Conservation (phyloP, 2,797 vertebrate species). For the Helarctos malayanus region DNA sequence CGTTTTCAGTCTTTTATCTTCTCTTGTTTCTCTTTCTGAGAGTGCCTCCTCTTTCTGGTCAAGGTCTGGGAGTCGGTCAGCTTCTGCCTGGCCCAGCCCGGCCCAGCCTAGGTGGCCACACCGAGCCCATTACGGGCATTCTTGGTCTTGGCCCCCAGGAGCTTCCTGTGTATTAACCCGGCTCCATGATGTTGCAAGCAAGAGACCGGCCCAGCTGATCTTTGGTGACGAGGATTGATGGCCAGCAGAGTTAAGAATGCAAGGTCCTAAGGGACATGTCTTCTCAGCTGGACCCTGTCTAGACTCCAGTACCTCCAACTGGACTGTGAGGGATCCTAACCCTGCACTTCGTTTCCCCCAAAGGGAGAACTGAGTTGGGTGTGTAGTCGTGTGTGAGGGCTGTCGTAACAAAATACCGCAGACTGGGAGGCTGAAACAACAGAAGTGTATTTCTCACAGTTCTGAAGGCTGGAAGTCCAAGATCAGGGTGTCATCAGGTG, state of each 20-base stretch:
- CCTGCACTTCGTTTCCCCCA: background rate
- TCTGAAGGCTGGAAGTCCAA: background rate
- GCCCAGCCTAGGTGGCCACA: background rate
- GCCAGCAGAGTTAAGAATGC: background rate
- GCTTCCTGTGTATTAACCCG: background rate
- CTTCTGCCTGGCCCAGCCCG: background rate
- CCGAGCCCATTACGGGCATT: background rate
- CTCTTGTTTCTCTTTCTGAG: slow-evolving; percentile 29
- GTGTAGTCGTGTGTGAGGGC: background rate
- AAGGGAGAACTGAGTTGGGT: background rate
- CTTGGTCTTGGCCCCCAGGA: background rate
- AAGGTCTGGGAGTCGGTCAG: slow-evolving; percentile 3
- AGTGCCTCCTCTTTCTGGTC: background rate
- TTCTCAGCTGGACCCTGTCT: background rate
- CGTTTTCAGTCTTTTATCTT: slow-evolving; percentile 39
- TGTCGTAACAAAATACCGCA: background rate
- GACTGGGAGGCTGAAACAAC: background rate
- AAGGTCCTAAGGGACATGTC: background rate
- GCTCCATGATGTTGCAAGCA: background rate
- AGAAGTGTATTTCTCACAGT: background rate
- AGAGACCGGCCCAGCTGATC: background rate
- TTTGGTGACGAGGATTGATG: background rate
- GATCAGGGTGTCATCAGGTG: background rate
- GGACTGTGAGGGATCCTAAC: background rate
- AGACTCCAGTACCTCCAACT: background rate